Evolutionary conservation across 2,797 vertebrate genomes (phyloP).

Genomic region (Pseudomugil gertrudae): DNA sequence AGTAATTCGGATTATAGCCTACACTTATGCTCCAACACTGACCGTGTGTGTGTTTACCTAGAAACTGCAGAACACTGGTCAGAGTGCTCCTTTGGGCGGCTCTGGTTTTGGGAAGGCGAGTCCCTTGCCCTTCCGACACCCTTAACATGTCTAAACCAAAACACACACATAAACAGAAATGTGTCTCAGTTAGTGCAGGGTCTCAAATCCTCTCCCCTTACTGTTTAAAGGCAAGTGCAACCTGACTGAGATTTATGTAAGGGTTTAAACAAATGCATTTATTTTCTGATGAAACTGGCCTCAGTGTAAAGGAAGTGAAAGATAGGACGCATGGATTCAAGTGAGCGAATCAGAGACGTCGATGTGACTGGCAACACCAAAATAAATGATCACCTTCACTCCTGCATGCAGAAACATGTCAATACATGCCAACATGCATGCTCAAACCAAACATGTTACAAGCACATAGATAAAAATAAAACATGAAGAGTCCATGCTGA

Average conservation of each 20-base stretch:
- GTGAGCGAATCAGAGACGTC: slow-evolving; percentile 4
- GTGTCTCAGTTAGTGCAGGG: slow-evolving; percentile 32
- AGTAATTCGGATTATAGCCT: not conserved
- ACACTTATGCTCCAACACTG: not conserved
- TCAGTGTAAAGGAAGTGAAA: slow-evolving; percentile 4
- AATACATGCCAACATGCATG: slow-evolving; percentile 68
- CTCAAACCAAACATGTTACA: slow-evolving; percentile 14
- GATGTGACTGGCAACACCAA: slow-evolving; percentile 31
- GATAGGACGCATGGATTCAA: not conserved
- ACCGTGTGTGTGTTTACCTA: slow-evolving; percentile 82
- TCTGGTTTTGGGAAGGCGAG: slow-evolving; percentile 90
- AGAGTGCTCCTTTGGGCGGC: slow-evolving; percentile 90
- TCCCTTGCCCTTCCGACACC: slow-evolving; percentile 89
- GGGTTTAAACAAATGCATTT: not conserved
- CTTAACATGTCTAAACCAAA: slow-evolving; percentile 92
- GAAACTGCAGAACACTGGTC: slow-evolving; percentile 94
- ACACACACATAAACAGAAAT: slow-evolving; percentile 61
- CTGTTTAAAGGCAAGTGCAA: not conserved
- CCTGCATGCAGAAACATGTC: slow-evolving; percentile 45
- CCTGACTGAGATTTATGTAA: not conserved
- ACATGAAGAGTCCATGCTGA: slow-evolving; percentile 74
- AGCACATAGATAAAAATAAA: slow-evolving; percentile 43
- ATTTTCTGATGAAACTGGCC: slow-evolving; percentile 11
- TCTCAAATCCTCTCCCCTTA: not conserved
- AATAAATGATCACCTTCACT: slow-evolving; percentile 1